Evolutionary conservation across 2,797 vertebrate genomes (phyloP), one percentile per base, ranked within the genome.

Genomic region (Sebastes minor): DNA sequence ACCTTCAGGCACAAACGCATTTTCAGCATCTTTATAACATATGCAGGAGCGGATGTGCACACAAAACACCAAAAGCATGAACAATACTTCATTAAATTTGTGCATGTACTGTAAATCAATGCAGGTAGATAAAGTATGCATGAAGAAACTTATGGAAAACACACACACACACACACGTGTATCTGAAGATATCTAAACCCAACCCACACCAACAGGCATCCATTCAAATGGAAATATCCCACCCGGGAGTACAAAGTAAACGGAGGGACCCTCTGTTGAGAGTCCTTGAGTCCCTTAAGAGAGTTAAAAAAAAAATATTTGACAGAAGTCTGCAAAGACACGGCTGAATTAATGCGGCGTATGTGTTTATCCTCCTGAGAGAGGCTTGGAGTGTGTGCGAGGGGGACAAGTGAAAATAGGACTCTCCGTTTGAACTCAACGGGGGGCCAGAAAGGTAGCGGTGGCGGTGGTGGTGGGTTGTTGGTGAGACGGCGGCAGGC

Each of bases 221-320:
- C 72, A 89, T 91, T 94, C 88, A 91, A 90, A 90, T 89, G 88
- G 82, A 91, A 92, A 92, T 85, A 63, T 78, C 74, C 87, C 90
- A 87, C 80, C 73, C 11, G 81, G 83, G 91, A 94, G 82, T 82
- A 85, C 80, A 90, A 85, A 91, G 88, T 82, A 86, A 91, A 91
- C 85, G 89, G 82, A 87, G 78, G 67, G 23, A 77, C 83, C 83
- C 87, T 71, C 71, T 53, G 56, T 84, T 81, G 67, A 82, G 86
- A 88, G 91, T 88, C 89, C 82, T 88, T 28, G 55, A 86, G 83
- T 89, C 82, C 80, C 93, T 84, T 35, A 71, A 89, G 91, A 88
- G 82, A 81, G 53, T 8, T 72, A 28, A 74, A 53, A 77, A 85
- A 79, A 59, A 80, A 35, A 57, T 22, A 85, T 77, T 64, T 88